Conservation (phyloP, 2,888 invertebrate species). For the Hemithea aestivaria region DNA sequence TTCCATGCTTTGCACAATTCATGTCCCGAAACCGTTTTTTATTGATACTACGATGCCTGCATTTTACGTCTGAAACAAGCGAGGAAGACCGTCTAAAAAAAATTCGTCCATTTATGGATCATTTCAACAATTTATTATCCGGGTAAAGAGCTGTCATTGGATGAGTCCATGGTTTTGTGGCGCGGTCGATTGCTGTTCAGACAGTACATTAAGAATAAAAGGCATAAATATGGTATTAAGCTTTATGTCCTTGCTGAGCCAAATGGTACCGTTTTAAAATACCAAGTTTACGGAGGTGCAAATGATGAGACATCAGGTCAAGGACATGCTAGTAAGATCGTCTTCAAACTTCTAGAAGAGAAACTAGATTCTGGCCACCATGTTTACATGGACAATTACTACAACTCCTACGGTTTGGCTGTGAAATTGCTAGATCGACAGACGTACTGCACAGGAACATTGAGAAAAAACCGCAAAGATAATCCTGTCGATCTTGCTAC, state of each 20-base stretch:
- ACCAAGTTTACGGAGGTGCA: conserved; percentile 11
- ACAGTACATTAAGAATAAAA: background rate
- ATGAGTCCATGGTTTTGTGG: background rate
- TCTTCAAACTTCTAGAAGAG: conserved; percentile 10
- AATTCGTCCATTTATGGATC: conserved; percentile 8
- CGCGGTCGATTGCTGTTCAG: background rate
- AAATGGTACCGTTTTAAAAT: background rate
- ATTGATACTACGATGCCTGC: conserved; percentile 3
- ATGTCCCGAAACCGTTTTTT: conserved; percentile 7
- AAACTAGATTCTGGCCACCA: conserved; percentile 9
- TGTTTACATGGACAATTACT: conserved; percentile 21
- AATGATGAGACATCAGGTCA: conserved; percentile 8
- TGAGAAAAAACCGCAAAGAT: conserved; percentile 9
- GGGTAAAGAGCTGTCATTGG: background rate
- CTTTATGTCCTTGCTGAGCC: conserved; percentile 3
- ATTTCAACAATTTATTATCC: conserved; percentile 8
- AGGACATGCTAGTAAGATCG: conserved; percentile 15
- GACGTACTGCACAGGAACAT: conserved; percentile 21
- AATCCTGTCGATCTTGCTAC: too few relatives aligned
- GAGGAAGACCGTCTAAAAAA: background rate
- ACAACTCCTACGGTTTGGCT: conserved; percentile 15
- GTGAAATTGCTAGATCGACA: conserved; percentile 7
- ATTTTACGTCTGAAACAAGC: background rate
- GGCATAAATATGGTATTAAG: background rate
- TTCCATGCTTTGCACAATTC: conserved; percentile 1